A percentile compares a stretch with the other conserved stretches of the same genome.
Conservation (phyloP, 2,113 vertebrate genomes). For the Lampris megalopsis region DNA sequence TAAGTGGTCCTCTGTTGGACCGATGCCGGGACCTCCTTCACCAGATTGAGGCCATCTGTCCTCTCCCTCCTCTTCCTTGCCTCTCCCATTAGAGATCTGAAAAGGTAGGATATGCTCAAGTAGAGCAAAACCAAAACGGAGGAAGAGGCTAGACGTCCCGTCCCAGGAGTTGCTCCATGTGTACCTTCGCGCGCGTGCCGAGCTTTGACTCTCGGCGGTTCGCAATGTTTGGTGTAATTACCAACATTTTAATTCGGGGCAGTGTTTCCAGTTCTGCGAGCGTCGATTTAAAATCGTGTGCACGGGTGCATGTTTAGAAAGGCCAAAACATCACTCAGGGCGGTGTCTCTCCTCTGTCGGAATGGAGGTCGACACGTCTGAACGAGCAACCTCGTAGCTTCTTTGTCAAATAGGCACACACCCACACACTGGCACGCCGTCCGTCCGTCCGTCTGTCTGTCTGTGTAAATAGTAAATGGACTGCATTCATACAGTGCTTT, state of each 20-base stretch:
- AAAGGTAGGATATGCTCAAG: constrained; percentile 42
- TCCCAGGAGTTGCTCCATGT: not conserved
- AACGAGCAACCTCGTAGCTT: constrained; percentile 26
- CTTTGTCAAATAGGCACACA: not conserved
- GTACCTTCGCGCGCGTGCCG: not conserved
- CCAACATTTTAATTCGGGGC: no score
- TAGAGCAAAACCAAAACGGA: constrained; percentile 24
- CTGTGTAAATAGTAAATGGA: no score
- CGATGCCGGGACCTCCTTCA: constrained; percentile 52
- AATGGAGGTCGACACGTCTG: not conserved
- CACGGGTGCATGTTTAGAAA: constrained; percentile 21
- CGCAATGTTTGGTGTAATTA: no score
- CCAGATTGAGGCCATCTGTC: constrained; percentile 76
- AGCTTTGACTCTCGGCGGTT: not conserved
- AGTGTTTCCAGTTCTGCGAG: no score
- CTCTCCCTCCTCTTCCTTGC: constrained; percentile 21
- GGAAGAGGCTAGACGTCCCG: not conserved
- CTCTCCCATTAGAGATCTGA: constrained; percentile 29
- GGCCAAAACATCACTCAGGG: not conserved
- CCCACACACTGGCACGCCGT: not conserved
- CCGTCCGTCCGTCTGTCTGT: not conserved
- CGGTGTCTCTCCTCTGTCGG: constrained; percentile 6
- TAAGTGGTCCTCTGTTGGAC: constrained; percentile 66
- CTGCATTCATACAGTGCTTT: no score
- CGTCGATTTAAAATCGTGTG: not conserved